A percentile compares a stretch with the other conserved stretches of the same genome.
Conservation (phyloP, 2,797 vertebrate genomes). For the Darevskia mixta region DNA sequence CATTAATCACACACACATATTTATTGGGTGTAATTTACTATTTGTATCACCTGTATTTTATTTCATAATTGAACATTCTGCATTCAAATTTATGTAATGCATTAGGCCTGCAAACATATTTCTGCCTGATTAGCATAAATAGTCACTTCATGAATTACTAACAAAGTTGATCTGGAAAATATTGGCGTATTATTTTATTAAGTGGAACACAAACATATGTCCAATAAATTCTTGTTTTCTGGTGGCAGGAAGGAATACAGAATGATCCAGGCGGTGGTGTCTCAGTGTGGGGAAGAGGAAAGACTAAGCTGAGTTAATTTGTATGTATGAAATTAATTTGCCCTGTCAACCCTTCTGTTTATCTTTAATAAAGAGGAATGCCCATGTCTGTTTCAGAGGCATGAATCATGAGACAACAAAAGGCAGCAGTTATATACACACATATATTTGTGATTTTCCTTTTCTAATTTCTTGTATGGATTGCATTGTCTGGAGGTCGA, state of each 20-base stretch:
- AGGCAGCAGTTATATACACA: background rate
- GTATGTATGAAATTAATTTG: constrained; percentile 51
- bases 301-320: constrained; percentile 32
- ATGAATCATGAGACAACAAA: constrained; percentile 17
- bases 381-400: constrained; percentile 49
- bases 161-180: constrained; percentile 86
- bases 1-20: constrained; percentile 77
- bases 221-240: constrained; percentile 80
- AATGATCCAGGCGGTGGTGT: constrained; percentile 20
- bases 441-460: background rate
- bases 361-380: constrained; percentile 69
- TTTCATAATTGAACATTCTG: constrained; percentile 86
- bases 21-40: constrained; percentile 85
- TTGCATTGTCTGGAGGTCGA: constrained; percentile 31
- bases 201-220: constrained; percentile 83
- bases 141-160: constrained; percentile 88
- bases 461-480: background rate
- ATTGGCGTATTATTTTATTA: constrained; percentile 82
- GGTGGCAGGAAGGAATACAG: constrained; percentile 58
- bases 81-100: constrained; percentile 87
- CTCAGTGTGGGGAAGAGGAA: constrained; percentile 26
- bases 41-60: constrained; percentile 85
- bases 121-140: constrained; percentile 86
- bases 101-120: constrained; percentile 84
- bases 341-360: constrained; percentile 61